A percentile compares a stretch with the other conserved stretches of the same genome.
Conservation (phyloP, 2,113 vertebrate genomes). For the human region GRCh38 chr14:97202001-97202500, state of each 20-base stretch:
- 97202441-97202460: not conserved
- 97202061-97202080: not conserved
- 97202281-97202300: not conserved
- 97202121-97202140: not conserved
- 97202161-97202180: not conserved
- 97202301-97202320: accelerated
- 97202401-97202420: not conserved
- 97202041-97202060: not conserved
- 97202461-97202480: not conserved
- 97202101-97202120: accelerated
- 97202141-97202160: not conserved
- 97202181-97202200: not conserved
- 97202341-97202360: not conserved
- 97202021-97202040: not conserved
- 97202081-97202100: not conserved
- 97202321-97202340: too few relatives aligned
- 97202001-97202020: not conserved
- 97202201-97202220: not conserved
- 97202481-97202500: not conserved
- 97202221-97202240: too few relatives aligned
- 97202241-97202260: accelerated
- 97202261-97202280: not conserved
- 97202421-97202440: not conserved
- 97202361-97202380: not conserved
- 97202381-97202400: not conserved